Percentiles rank a stretch among this genome's conserved stretches.
These are phyloP conservation scores for Steromphala cineraria DNA, from an alignment of 2,888 invertebrate species.

Conservation along the genomic window DNA sequence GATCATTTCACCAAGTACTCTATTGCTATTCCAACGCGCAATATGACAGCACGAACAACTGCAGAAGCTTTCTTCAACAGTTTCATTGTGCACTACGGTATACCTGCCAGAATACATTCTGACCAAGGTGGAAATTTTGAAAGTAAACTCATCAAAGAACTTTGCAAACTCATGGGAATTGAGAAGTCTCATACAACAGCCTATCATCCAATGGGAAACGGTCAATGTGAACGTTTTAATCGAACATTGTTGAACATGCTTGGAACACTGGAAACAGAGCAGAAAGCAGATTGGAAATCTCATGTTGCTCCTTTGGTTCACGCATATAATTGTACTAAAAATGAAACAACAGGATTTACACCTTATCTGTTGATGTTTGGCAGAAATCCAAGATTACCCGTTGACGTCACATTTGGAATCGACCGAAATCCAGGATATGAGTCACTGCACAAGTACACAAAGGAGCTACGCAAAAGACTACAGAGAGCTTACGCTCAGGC, in stretches of 20 bases:
- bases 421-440: not conserved
- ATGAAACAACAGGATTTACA: not conserved
- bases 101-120: not conserved
- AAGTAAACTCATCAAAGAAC: no score
- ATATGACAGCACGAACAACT: not conserved
- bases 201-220: not conserved
- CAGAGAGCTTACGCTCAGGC: not conserved
- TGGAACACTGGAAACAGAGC: no score
- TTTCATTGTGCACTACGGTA: not conserved
- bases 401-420: not conserved
- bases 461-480: not conserved
- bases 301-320: not conserved
- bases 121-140: no score
- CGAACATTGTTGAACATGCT: no score
- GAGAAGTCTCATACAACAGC: no score
- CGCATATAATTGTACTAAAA: not conserved
- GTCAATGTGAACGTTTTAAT: not conserved
- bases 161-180: no score
- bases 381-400: not conserved
- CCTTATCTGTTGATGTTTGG: constrained; percentile 12
- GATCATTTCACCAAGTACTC: no score
- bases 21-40: not conserved
- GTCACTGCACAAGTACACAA: not conserved
- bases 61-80: not conserved
- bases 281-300: no score